Evolutionary conservation across 2,888 invertebrate genomes (phyloP).

Genomic region (Scaptomyza caliginosa): DNA sequence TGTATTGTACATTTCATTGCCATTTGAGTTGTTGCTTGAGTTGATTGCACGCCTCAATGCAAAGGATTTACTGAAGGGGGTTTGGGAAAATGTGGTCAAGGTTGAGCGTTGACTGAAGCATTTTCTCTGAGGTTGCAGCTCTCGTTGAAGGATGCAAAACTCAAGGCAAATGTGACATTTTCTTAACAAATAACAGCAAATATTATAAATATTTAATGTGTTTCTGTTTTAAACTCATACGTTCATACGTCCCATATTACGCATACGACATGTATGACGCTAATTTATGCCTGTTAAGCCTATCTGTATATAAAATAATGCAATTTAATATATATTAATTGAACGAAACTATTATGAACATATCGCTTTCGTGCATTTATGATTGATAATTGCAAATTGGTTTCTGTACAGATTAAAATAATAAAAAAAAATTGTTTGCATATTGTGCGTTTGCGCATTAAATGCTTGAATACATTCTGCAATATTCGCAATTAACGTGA

Average conservation of each 20-base stretch:
- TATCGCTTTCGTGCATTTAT: slow-evolving; percentile 11
- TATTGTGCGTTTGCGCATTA: not conserved
- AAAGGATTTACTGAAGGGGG: slow-evolving; percentile 30
- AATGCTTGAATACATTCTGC: slow-evolving; percentile 21
- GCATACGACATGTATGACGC: no score
- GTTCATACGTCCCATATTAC: no score
- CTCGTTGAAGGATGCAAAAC: slow-evolving; percentile 5
- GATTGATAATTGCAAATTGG: slow-evolving; percentile 27
- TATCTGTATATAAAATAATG: no score
- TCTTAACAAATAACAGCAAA: slow-evolving; percentile 6
- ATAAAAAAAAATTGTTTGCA: no score
- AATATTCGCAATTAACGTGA: slow-evolving; percentile 52
- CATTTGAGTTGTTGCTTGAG: slow-evolving; percentile 49
- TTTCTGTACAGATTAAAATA: slow-evolving; percentile 15
- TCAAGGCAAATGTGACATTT: slow-evolving; percentile 34
- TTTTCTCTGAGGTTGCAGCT: not conserved
- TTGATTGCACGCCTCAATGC: slow-evolving; percentile 65
- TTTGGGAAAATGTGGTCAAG: slow-evolving; percentile 30
- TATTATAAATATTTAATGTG: slow-evolving; percentile 4
- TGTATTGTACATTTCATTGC: slow-evolving; percentile 24
- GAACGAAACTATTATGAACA: slow-evolving; percentile 3
- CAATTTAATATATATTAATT: not conserved
- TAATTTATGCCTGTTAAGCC: no score
- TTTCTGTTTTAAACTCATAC: no score
- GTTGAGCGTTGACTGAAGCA: slow-evolving; percentile 19